These are phyloP conservation scores for Cynocephalus volans DNA, from an alignment of 2,113 vertebrate genomes.

Conservation along the genomic window DNA sequence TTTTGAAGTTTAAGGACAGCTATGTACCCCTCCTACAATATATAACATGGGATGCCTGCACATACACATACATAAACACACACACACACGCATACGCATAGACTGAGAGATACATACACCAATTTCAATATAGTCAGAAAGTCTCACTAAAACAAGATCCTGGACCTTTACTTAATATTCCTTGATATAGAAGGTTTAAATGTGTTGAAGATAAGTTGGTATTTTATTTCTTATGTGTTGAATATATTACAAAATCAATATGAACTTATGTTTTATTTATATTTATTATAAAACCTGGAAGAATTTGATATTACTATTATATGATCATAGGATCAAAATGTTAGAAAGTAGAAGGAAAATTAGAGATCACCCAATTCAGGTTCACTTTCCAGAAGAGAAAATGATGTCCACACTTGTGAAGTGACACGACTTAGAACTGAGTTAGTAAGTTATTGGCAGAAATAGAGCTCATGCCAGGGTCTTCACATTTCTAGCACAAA, in stretches of 20 bases:
- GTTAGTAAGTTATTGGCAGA: background rate
- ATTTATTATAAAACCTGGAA: background rate
- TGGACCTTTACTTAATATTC: background rate
- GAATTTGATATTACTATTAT: background rate
- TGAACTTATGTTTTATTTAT: background rate
- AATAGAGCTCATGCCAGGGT: background rate
- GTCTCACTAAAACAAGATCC: background rate
- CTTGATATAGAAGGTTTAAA: background rate
- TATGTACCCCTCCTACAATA: background rate
- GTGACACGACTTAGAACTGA: background rate
- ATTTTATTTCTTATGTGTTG: background rate
- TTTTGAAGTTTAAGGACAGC: background rate
- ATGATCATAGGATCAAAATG: background rate
- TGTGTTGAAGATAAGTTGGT: background rate
- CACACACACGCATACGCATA: fast-evolving
- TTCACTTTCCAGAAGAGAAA: slow-evolving; percentile 4
- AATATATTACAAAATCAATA: background rate
- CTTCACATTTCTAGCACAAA: background rate
- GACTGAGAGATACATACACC: background rate
- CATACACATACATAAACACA: background rate
- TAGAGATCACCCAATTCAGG: background rate
- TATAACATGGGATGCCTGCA: background rate
- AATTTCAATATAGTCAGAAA: background rate
- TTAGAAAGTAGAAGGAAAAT: background rate
- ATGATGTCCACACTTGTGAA: background rate